Base-by-base conservation (phyloP, 2,797 vertebrate genomes). In the Hafferia zeledoni region DNA sequence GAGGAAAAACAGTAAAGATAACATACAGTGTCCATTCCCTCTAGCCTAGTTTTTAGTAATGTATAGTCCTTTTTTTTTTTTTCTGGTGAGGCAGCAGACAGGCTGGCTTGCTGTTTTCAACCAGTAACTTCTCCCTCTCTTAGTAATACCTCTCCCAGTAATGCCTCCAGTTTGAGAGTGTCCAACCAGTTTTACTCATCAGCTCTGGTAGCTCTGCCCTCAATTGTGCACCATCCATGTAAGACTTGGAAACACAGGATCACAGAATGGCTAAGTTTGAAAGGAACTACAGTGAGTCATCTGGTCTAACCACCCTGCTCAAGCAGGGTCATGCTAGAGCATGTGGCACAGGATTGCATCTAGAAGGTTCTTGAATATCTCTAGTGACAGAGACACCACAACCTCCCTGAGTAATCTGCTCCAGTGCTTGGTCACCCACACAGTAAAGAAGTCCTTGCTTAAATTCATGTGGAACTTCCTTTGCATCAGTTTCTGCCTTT, bases 371-470 rank as follows among this genome's bases (percentile, higher is more conserved):
- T 53, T 33, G 17, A 16, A 13, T 60, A 46, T 41, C 17, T 60
- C 28, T 20, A 33, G 33, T 24, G 43, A 31, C 2, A 10, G 9
- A 30, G 44, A 39, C 11, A 52, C 24, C 17, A 41, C 9, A 18
- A 4, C 1, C 8, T 33, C 11, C 39, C 24, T 33, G 13, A 24
- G 13, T 23, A 27, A 30, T 24, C 17, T 33, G 5, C 67, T 41
- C 6, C 24, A 60, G 53, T 7, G 13, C 11, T 41, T 0, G 0
- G 4, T 25, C 33, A 46, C 8, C 7, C 4, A 6, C 8, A 46
- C 19, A 33, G 24, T 30, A 27, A 67, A 47, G 20, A 46, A 64
- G 7, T 22, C 65, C 17, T 39, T 67, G n/a, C 13, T 56, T 37
- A 64, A 43, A 28, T 56, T 59, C n/a, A 39, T 11, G 8, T 30